Percentiles rank a stretch among this genome's conserved stretches.
Conservation (phyloP, 2,888 invertebrate species). For the Epirrhoe tristata region DNA sequence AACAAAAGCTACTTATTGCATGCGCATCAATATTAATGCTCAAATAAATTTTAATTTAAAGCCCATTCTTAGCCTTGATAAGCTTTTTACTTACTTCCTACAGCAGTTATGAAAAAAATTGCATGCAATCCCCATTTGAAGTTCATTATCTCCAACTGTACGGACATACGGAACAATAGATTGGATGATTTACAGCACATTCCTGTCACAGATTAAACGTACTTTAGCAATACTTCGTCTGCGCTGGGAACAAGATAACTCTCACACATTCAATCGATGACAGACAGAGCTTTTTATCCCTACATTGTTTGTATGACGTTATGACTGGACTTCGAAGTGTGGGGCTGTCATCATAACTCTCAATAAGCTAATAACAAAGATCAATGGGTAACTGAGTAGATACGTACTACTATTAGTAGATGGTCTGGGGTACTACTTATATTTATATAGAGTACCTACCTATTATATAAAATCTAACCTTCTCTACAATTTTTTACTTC, state of each 20-base stretch:
- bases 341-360: conserved; percentile 34
- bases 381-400: conserved; percentile 2
- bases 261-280: conserved; percentile 66
- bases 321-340: conserved; percentile 37
- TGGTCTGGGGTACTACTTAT: too few species aligned
- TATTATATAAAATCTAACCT: background rate
- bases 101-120: background rate
- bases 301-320: conserved; percentile 51
- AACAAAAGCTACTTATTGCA: conserved; percentile 3
- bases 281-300: conserved; percentile 66
- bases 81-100: background rate
- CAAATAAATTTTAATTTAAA: background rate
- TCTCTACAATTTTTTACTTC: conserved; percentile 16
- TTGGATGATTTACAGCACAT: conserved; percentile 73
- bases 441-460: background rate
- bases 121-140: background rate
- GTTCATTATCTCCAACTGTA: conserved; percentile 14
- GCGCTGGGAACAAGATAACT: conserved; percentile 74
- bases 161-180: conserved; percentile 45
- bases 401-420: too few species aligned
- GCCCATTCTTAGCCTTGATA: background rate
- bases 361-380: conserved; percentile 20
- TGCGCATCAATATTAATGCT: background rate
- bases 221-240: conserved; percentile 58
- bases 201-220: conserved; percentile 63